Conservation (phyloP, 2,888 invertebrate species). For the Beris chalybata region DNA sequence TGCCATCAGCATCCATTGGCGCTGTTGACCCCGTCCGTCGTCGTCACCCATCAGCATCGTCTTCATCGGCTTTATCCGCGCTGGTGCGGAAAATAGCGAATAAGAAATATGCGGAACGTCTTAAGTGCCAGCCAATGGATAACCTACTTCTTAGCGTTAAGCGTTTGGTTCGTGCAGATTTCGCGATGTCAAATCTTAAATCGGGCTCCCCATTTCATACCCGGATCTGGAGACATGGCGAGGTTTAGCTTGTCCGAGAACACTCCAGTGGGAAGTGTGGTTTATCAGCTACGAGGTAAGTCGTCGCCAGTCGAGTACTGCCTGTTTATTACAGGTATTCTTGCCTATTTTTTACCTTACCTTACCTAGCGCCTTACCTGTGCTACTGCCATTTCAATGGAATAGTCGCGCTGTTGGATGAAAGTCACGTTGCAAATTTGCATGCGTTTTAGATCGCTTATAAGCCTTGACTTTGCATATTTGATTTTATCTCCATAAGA, state of each 20-base stretch:
- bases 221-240: conserved; percentile 76
- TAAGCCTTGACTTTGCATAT: too few species aligned
- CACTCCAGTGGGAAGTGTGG: conserved; percentile 72
- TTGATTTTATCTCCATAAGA: too few species aligned
- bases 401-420: too few species aligned
- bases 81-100: background rate
- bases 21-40: conserved; percentile 21
- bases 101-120: conserved; percentile 10
- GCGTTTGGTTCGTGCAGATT: conserved; percentile 6
- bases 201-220: conserved; percentile 73
- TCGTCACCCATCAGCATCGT: conserved; percentile 7
- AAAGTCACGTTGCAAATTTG: too few species aligned
- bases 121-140: conserved; percentile 22
- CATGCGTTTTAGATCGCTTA: too few species aligned
- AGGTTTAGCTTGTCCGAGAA: conserved; percentile 73
- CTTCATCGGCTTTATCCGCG: background rate
- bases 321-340: too few species aligned
- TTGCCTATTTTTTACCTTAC: too few species aligned
- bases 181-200: conserved; percentile 63
- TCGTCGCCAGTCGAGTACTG: conserved; percentile 14
- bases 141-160: conserved; percentile 27
- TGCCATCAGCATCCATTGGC: conserved; percentile 1
- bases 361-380: too few species aligned
- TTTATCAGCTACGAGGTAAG: conserved; percentile 73
- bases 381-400: too few species aligned